Base-by-base conservation (phyloP, 53 echinoderm and acorn worm species). In the Crossaster papposus region DNA sequence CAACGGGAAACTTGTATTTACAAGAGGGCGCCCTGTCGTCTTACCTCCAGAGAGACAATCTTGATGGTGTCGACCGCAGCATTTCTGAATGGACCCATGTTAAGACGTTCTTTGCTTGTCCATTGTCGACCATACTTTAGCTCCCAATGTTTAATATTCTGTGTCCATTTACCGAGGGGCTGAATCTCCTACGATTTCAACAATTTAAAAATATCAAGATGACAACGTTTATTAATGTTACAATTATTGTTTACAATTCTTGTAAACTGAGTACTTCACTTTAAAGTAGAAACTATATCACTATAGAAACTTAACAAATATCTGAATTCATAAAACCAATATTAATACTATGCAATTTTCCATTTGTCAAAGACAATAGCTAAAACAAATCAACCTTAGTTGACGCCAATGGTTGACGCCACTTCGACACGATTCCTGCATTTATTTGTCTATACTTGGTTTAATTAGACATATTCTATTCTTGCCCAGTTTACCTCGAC, bases 11-110 rank as follows among this genome's bases (percentile, higher is more conserved):
- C 1, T 28, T 2, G 26, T 3, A 68, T 5, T 32, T 36, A 74
- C 51, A 3, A 50, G 78, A 50, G 15, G 78, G 78, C 78, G 78
- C 78, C 78, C 82, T 78, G 13, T 3, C 51, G 65, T 51, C 89
- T 90, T 91, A 96, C 96, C 95, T 94, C 93, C 5, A 96, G 79
- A 30, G 96, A 96, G 18, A 92, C 93, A 23, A 96, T 95, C 54
- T 80, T 95, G 71, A 96, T 95, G 78, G 77, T 90, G 36, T 95
- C 92, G 26, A 95, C 89, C 29, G 92, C 92, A 3, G 96, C 93
- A 22, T 96, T 95, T 64, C 95, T 88, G 91, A 95, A 96, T 28
- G 91, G 85, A 23, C 85, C 78, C 95, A 96, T 95, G 81, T 83
- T 72, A 4, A 96, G 90, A 54, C 96, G 79, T 4, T 90, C 89